Evolutionary conservation across 1,140 invertebrate species (phyloP), one percentile per base, ranked within the genome.

Genomic region (Brachionus angularis): DNA sequence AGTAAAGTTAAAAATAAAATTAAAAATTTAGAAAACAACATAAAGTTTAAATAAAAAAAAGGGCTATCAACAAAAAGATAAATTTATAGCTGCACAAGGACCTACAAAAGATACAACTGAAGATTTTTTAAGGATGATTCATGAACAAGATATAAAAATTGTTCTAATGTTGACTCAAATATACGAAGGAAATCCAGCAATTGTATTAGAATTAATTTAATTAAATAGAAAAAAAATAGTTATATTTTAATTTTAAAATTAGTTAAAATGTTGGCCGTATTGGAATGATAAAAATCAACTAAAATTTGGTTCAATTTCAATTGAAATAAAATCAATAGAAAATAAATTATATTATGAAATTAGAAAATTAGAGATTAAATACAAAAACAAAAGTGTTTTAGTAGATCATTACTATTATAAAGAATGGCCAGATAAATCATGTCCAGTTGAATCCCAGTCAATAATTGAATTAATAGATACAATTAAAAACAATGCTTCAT

Each of bases 231-330:
- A 42, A 8, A 14, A 14, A 53, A 31, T 14, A 27, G n/a, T 46
- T 62, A 25, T 36, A 5, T 18, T 27, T 46, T 39, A 0, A n/a
- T 49, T 44, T 64, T 44, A 23, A 27, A 12, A 27, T 16, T 27
- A 67, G 62, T 27, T 67, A 12, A 67, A 67, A 29, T 67, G 42
- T 29, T 67, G 62, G 62, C 62, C 62, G 18, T 67, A 67, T 67
- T 67, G 42, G 42, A 67, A 67, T 50, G 62, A 67, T 33, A 46
- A 67, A 36, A 46, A 67, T 50, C 21, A 34, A 47, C 46, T 67
- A 21, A 67, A 34, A 50, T 67, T 67, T 50, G 62, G 62, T 34
- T 47, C 18, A 47, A 33, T 29, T n/a, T 67, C 62, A 42, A 34
- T 27, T 50, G 62, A 67, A 36, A 42, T 67, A 27, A 46, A 58